These are phyloP conservation scores for Poliocrania exsul DNA, from an alignment of 2,797 vertebrate genomes.

Conservation along the genomic window DNA sequence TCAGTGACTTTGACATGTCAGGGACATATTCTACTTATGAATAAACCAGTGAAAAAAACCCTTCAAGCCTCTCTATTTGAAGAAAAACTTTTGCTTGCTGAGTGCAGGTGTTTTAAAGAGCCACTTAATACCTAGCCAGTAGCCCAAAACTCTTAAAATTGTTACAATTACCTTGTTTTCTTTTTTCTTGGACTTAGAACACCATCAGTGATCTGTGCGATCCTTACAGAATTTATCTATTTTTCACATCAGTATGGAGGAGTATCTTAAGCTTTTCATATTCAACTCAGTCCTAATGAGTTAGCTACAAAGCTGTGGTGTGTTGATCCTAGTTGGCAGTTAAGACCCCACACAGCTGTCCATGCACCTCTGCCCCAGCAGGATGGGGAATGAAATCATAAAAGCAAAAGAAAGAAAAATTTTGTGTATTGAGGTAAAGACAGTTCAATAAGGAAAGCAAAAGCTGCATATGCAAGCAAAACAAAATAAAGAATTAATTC, in stretches of 20 bases:
- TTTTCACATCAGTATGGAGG: neutral
- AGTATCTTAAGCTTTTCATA: neutral
- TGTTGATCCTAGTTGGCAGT: neutral
- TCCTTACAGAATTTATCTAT: neutral
- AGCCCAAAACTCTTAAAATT: neutral
- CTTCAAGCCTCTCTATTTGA: neutral
- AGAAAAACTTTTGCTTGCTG: neutral
- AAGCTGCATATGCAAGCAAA: neutral
- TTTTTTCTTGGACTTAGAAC: neutral
- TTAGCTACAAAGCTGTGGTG: neutral
- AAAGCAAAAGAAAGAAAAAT: neutral
- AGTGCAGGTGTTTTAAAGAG: neutral
- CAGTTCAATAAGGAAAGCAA: neutral
- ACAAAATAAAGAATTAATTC: neutral
- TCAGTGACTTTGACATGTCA: neutral
- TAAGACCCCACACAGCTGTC: neutral
- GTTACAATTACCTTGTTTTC: neutral
- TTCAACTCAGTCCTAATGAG: neutral
- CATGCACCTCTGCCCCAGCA: neutral
- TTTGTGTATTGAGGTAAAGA: fast-evolving
- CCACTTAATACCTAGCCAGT: neutral
- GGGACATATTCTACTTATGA: neutral
- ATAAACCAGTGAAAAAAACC: neutral
- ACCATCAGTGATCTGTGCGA: neutral
- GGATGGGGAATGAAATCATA: neutral